Percentiles rank a stretch among this genome's conserved stretches.
These are phyloP conservation scores for Lanius collurio DNA, from an alignment of 2,113 vertebrate genomes.

Conservation along the genomic window DNA sequence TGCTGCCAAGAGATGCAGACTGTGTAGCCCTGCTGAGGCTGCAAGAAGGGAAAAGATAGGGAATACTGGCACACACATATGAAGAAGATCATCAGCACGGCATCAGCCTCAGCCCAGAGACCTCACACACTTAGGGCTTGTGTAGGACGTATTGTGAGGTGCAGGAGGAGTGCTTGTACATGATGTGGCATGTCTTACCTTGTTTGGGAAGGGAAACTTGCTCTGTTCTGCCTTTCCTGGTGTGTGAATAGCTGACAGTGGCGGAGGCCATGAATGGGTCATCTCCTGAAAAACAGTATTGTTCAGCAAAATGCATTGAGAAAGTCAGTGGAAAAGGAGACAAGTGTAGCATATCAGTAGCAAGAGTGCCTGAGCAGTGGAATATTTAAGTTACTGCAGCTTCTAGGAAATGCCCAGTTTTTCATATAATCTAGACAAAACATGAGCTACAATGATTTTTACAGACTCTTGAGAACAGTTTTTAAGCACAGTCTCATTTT, in stretches of 20 bases:
- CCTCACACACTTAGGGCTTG: neutral
- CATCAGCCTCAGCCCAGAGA: neutral
- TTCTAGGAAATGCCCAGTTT: constrained; percentile 17
- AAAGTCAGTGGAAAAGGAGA: neutral
- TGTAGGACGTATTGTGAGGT: neutral
- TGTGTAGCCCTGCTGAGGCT: neutral
- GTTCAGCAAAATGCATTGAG: constrained; percentile 14
- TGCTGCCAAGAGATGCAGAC: neutral
- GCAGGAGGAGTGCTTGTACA: neutral
- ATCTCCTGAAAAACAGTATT: constrained; percentile 80
- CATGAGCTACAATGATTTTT: neutral
- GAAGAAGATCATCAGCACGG: neutral
- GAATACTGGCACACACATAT: neutral
- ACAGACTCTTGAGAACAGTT: neutral
- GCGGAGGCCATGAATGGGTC: constrained; percentile 90
- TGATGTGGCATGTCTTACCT: constrained; percentile 71
- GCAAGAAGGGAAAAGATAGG: neutral
- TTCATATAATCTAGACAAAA: constrained; percentile 10
- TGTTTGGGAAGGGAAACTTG: constrained; percentile 84
- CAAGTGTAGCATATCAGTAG: neutral
- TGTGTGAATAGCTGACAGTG: constrained; percentile 82
- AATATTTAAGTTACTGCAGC: neutral
- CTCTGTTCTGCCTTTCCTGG: constrained; percentile 83
- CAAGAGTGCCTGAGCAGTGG: neutral
- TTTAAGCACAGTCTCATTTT: neutral